Evolutionary conservation across 64 coral and sea anemone genomes (phyloP).

Genomic region (Acropora tenuis): DNA sequence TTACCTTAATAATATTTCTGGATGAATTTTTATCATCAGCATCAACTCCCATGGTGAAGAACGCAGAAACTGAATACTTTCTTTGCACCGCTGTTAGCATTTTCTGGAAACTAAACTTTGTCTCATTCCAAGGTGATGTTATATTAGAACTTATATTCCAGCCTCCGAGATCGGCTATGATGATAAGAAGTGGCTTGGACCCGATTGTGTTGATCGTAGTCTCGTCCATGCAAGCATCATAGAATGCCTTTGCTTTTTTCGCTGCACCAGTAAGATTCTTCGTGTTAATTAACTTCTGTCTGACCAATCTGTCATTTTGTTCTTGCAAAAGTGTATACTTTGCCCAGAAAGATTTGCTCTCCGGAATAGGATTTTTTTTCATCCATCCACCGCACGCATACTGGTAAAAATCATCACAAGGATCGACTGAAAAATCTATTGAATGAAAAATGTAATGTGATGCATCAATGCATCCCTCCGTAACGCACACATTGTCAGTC

Average conservation of each 20-base stretch:
- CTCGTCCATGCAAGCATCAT: constrained; percentile 88
- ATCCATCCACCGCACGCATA: constrained; percentile 90
- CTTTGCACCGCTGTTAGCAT: constrained; percentile 65
- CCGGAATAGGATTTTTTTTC: constrained; percentile 76
- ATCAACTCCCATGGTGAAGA: constrained; percentile 56
- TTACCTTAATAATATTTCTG: constrained; percentile 81
- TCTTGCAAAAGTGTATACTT: constrained; percentile 72
- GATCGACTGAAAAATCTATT: constrained; percentile 56
- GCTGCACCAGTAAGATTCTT: neutral
- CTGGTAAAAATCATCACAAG: constrained; percentile 85
- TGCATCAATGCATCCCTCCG: constrained; percentile 66
- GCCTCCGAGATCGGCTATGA: constrained; percentile 74
- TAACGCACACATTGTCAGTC: constrained; percentile 45
- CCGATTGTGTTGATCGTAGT: constrained; percentile 59
- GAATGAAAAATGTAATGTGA: constrained; percentile 75
- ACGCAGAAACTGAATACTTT: constrained; percentile 52
- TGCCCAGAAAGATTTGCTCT: constrained; percentile 90
- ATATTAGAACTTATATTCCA: constrained; percentile 42
- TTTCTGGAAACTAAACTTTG: neutral
- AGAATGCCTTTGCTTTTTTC: constrained; percentile 67
- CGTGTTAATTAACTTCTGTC: constrained; percentile 48
- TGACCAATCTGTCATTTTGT: constrained; percentile 64
- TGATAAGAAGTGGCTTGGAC: constrained; percentile 50
- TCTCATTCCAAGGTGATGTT: constrained; percentile 1
- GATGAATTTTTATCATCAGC: constrained; percentile 91